A percentile compares a stretch with the other conserved stretches of the same genome.
Conservation (phyloP, 2,888 invertebrate genomes). For the Heliothis peltigera region DNA sequence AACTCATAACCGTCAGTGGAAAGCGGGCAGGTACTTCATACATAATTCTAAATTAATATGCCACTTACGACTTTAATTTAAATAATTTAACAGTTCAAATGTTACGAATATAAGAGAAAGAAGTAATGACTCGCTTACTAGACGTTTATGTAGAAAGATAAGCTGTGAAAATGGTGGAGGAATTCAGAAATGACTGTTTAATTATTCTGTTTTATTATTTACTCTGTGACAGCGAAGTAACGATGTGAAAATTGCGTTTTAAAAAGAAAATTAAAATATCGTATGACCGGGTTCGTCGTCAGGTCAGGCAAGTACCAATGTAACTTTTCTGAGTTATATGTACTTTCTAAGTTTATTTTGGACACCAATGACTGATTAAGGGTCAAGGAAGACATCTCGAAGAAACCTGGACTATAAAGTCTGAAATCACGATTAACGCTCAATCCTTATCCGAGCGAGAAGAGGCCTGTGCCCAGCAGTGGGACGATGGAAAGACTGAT, state of each 20-base stretch:
- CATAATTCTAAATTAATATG: not conserved
- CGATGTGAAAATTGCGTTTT: slow-evolving; percentile 2
- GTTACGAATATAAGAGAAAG: not conserved
- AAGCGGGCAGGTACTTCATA: too few relatives aligned
- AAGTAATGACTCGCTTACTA: not conserved
- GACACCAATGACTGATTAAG: too few relatives aligned
- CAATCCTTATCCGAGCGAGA: too few relatives aligned
- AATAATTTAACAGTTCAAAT: not conserved
- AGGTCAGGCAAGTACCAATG: too few relatives aligned
- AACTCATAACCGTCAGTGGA: not conserved
- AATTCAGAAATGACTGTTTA: not conserved
- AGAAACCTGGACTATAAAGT: too few relatives aligned
- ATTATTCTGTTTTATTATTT: not conserved
- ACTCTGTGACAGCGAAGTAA: not conserved
- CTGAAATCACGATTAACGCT: too few relatives aligned
- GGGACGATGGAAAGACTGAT: too few relatives aligned
- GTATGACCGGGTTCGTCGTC: slow-evolving; percentile 27
- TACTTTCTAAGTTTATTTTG: too few relatives aligned
- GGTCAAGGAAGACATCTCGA: too few relatives aligned
- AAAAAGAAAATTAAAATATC: not conserved
- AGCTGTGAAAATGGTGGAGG: not conserved
- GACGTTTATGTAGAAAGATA: not conserved
- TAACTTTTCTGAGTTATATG: too few relatives aligned
- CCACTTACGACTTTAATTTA: not conserved
- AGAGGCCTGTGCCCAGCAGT: too few relatives aligned